Evolutionary conservation across 2,888 invertebrate species (phyloP).

Genomic region (Hoplodrina blanda): DNA sequence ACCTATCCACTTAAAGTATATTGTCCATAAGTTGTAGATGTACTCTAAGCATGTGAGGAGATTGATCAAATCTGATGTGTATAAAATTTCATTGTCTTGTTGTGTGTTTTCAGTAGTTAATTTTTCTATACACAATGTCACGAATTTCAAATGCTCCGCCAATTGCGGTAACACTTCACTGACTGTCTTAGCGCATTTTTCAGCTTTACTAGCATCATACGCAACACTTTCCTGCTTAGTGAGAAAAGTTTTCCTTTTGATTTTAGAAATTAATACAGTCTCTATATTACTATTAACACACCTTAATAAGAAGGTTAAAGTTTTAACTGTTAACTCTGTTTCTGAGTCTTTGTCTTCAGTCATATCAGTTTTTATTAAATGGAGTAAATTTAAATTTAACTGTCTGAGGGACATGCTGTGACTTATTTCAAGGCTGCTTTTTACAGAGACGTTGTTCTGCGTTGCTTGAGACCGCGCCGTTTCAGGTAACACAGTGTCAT

Average conservation of each 20-base stretch:
- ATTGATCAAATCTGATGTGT: conserved; percentile 72
- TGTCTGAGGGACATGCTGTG: conserved; percentile 78
- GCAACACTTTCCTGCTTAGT: conserved; percentile 73
- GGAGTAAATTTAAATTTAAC: conserved; percentile 77
- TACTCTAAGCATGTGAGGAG: conserved; percentile 88
- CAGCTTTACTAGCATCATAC: conserved; percentile 80
- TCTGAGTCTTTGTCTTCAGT: conserved; percentile 70
- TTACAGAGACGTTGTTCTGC: conserved; percentile 73
- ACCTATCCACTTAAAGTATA: conserved; percentile 92
- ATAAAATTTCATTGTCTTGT: conserved; percentile 71
- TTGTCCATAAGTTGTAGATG: conserved; percentile 89
- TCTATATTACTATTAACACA: conserved; percentile 77
- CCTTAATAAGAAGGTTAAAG: conserved; percentile 78
- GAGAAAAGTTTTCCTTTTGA: conserved; percentile 82
- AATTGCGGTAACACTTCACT: conserved; percentile 79
- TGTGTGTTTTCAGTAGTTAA: conserved; percentile 67
- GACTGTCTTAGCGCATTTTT: conserved; percentile 78
- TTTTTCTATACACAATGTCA: conserved; percentile 76
- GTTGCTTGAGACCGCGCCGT: conserved; percentile 80
- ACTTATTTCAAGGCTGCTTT: conserved; percentile 73
- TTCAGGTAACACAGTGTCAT: conserved; percentile 81
- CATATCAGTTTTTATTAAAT: conserved; percentile 78
- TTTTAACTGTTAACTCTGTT: conserved; percentile 75
- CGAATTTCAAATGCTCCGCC: conserved; percentile 75
- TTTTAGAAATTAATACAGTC: conserved; percentile 78